Conservation (phyloP, 2,888 invertebrate genomes). For the Leptinotarsa haldemani region DNA sequence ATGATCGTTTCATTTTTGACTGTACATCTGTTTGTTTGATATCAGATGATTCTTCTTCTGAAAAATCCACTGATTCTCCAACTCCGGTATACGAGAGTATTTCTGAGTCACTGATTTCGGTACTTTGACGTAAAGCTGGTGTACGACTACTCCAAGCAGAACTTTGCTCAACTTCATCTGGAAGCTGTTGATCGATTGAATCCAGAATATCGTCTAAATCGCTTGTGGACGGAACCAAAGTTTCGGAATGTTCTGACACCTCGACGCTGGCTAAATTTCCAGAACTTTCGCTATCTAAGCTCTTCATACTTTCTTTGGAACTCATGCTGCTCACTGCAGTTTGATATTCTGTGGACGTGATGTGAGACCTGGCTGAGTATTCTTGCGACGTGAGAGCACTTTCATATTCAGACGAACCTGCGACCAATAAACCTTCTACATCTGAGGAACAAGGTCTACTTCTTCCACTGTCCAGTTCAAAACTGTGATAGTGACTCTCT, state of each 20-base stretch:
- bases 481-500: constrained; percentile 89
- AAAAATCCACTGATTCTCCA: constrained; percentile 70
- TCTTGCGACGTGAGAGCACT: constrained; percentile 86
- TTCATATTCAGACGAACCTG: constrained; percentile 88
- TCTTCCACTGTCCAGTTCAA: constrained; percentile 78
- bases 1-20: constrained; percentile 86
- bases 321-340: constrained; percentile 90
- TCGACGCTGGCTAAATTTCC: constrained; percentile 90
- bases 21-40: constrained; percentile 70
- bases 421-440: constrained; percentile 81
- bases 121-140: constrained; percentile 54
- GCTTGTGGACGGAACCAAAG: constrained; percentile 89
- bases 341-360: constrained; percentile 86
- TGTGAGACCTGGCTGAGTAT: constrained; percentile 75
- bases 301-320: constrained; percentile 90
- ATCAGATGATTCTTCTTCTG: constrained; percentile 69
- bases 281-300: constrained; percentile 89
- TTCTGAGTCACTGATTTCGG: constrained; percentile 60
- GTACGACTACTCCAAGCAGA: constrained; percentile 46
- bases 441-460: constrained; percentile 90
- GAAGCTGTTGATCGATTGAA: constrained; percentile 69
- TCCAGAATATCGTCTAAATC: constrained; percentile 82
- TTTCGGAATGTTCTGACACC: constrained; percentile 92
- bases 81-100: constrained; percentile 48
- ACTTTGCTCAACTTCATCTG: constrained; percentile 61